Conservation (phyloP, 30 jellyfish, hydroid and myxozoan genomes). For the Hydractinia symbiolongicarpus region DNA sequence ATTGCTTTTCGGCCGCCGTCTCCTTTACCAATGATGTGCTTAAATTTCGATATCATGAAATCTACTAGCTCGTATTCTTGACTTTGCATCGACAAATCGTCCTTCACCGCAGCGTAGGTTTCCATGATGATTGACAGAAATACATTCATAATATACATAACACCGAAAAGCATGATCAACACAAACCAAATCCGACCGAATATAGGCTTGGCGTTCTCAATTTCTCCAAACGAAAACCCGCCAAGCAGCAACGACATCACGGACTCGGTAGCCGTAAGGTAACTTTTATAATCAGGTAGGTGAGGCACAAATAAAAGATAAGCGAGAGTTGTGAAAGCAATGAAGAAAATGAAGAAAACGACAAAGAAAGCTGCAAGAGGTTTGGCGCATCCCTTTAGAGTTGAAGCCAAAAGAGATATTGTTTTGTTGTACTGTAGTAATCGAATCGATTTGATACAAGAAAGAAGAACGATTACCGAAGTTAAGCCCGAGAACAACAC, state of each 20-base stretch:
- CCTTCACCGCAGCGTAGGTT: slow-evolving; percentile 84
- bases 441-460: slow-evolving; percentile 92
- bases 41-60: slow-evolving; percentile 78
- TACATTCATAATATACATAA: slow-evolving; percentile 89
- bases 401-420: slow-evolving; percentile 75
- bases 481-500: slow-evolving; percentile 57
- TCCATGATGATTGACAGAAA: slow-evolving; percentile 93
- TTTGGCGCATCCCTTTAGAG: slow-evolving; percentile 81
- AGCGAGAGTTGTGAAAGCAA: slow-evolving; percentile 71
- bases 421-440: slow-evolving; percentile 85
- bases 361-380: slow-evolving; percentile 87
- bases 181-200: slow-evolving; percentile 81
- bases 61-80: slow-evolving; percentile 91
- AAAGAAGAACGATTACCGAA: slow-evolving; percentile 65
- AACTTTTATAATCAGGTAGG: slow-evolving; percentile 60
- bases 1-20: slow-evolving; percentile 50
- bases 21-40: slow-evolving; percentile 62
- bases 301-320: slow-evolving; percentile 78
- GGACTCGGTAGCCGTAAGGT: slow-evolving; percentile 77
- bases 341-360: slow-evolving; percentile 70
- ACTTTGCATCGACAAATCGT: slow-evolving; percentile 61
- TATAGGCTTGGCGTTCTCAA: slow-evolving; percentile 69
- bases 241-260: slow-evolving; percentile 83
- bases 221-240: slow-evolving; percentile 64
- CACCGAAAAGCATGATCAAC: slow-evolving; percentile 86